A percentile compares a stretch with the other conserved stretches of the same genome.
phyloP scores from a whole-genome alignment of 2,113 vertebrate genomes.

The Callopanchax toddi region DNA sequence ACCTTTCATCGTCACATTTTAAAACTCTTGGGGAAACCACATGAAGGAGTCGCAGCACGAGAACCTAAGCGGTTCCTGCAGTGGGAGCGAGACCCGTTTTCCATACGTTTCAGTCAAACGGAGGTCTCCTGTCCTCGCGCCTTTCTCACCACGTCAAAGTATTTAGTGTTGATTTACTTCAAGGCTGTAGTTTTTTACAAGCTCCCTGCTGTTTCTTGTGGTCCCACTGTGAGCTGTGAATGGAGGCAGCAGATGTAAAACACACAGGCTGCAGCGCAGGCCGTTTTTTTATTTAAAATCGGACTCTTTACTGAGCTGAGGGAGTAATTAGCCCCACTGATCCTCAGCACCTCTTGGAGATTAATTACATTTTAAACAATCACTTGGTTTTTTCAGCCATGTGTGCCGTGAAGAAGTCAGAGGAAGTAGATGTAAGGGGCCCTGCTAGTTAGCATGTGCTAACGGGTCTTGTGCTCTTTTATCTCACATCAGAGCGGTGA shows the following conservation, averaged over 20 bases:
- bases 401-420: constrained; percentile 30
- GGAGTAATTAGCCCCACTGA: constrained; percentile 55
- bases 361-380: constrained; percentile 48
- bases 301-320: constrained; percentile 32
- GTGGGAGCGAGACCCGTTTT: constrained; percentile 24
- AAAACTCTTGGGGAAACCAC: constrained; percentile 19
- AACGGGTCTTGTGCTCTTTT: too few relatives aligned
- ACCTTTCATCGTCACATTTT: constrained; percentile 15
- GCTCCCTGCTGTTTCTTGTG: constrained; percentile 43
- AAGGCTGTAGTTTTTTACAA: constrained; percentile 43
- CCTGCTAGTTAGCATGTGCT: too few relatives aligned
- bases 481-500: too few relatives aligned
- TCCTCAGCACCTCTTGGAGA: constrained; percentile 34
- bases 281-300: constrained; percentile 62
- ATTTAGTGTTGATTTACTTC: constrained; percentile 45
- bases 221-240: constrained; percentile 44
- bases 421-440: constrained; percentile 54
- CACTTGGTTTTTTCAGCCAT: constrained; percentile 36
- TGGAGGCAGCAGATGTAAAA: constrained; percentile 54
- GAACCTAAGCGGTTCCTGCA: constrained; percentile 3
- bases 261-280: constrained; percentile 18
- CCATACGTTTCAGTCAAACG: constrained; percentile 41
- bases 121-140: constrained; percentile 21
- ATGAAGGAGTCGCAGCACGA: constrained; percentile 7
- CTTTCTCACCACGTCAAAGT: constrained; percentile 32